phyloP scores from a whole-genome alignment of 53 echinoderm and acorn worm species.

The Crossaster papposus region DNA sequence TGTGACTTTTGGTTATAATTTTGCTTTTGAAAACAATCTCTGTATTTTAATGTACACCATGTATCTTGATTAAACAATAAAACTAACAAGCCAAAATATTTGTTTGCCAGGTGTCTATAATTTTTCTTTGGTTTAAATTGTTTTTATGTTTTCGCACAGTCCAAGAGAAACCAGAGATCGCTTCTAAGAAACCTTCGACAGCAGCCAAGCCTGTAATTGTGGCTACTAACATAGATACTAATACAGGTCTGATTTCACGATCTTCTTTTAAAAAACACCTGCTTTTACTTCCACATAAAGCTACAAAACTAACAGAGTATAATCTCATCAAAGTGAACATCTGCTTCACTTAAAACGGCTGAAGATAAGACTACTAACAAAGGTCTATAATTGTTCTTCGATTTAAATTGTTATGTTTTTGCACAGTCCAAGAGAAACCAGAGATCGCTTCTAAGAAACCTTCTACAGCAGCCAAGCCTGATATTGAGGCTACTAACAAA shows the following conservation, averaged over 20 bases:
- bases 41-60: too few relatives aligned
- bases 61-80: too few relatives aligned
- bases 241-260: background rate
- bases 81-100: background rate
- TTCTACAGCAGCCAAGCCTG: background rate
- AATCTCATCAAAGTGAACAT: too few relatives aligned
- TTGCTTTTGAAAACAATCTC: too few relatives aligned
- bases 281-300: too few relatives aligned
- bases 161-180: background rate
- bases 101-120: background rate
- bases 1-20: too few relatives aligned
- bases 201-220: background rate
- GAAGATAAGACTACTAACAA: conserved; percentile 5
- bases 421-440: background rate
- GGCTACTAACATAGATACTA: background rate
- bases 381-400: background rate
- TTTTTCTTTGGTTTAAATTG: background rate
- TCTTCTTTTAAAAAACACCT: too few relatives aligned
- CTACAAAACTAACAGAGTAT: too few relatives aligned
- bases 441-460: background rate
- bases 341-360: background rate
- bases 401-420: background rate
- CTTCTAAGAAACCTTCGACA: background rate
- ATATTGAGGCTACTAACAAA: background rate
- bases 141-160: background rate